Evolutionary conservation across 2,888 invertebrate species (phyloP).

Genomic region (Pseudanteris insignis): DNA sequence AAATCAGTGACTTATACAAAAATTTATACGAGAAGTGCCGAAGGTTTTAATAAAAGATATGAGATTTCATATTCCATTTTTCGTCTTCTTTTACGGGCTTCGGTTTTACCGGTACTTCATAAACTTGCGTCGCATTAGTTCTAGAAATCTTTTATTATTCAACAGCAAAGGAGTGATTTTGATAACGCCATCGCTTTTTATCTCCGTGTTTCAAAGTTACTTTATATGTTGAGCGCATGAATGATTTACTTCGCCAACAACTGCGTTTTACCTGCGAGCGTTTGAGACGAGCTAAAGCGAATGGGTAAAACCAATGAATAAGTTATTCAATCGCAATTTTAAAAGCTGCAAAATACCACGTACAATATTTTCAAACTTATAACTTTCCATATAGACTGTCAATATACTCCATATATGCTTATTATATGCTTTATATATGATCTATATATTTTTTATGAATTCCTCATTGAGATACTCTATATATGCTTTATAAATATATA

Average conservation of each 20-base stretch:
- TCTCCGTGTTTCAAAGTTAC: conserved; percentile 1
- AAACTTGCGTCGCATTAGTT: conserved; percentile 17
- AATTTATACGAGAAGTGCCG: conserved; percentile 24
- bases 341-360: too few species aligned
- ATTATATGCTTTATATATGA: too few species aligned
- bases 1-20: conserved; percentile 19
- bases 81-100: conserved; percentile 5
- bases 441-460: too few species aligned
- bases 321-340: too few species aligned
- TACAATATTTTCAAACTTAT: too few species aligned
- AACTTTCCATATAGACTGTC: too few species aligned
- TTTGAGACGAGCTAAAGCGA: too few species aligned
- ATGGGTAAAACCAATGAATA: too few species aligned
- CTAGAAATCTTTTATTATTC: conserved; percentile 17
- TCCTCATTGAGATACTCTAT: too few species aligned
- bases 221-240: neutral
- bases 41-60: conserved; percentile 32
- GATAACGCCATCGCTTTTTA: conserved; percentile 12
- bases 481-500: too few species aligned
- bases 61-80: conserved; percentile 19
- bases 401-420: too few species aligned
- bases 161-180: conserved; percentile 11
- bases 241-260: neutral
- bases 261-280: too few species aligned
- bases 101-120: conserved; percentile 17